Percentiles rank a stretch among this genome's conserved stretches.
Evolutionary conservation across 2,888 invertebrate species (phyloP).

Genomic region (Chromoteleia sp.): DNA sequence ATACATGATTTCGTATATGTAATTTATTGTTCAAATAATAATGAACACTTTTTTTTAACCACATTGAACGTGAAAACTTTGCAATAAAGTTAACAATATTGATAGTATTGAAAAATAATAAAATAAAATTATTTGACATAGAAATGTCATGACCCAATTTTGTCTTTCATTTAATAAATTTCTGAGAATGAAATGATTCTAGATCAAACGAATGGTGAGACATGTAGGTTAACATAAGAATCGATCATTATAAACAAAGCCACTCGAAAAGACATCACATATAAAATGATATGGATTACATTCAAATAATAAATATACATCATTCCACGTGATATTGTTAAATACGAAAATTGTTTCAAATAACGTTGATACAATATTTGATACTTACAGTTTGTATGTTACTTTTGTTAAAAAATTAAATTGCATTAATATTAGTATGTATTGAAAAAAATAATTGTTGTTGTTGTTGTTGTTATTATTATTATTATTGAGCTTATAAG

Average conservation of each 20-base stretch:
- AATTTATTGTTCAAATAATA: neutral
- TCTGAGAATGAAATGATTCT: constrained; percentile 46
- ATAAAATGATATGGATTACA: constrained; percentile 36
- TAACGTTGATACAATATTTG: neutral
- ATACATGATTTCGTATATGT: neutral
- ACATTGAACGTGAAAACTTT: neutral
- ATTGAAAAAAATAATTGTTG: no score
- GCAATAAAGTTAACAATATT: neutral
- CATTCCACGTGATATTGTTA: neutral
- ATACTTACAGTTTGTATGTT: neutral
- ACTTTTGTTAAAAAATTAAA: no score
- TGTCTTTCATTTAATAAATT: constrained; percentile 35
- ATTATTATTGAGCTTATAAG: no score
- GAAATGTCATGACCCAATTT: constrained; percentile 34
- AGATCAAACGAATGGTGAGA: constrained; percentile 35
- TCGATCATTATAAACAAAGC: constrained; percentile 54
- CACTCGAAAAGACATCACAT: constrained; percentile 23
- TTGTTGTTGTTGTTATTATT: no score
- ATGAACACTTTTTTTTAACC: neutral
- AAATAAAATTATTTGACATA: constrained; percentile 22
- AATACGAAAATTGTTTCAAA: neutral
- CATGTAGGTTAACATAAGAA: constrained; percentile 56
- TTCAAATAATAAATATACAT: constrained; percentile 12
- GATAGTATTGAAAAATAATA: constrained; percentile 7
- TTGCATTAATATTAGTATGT: no score